Evolutionary conservation across 2,797 vertebrate species (phyloP).

Genomic region (Siniperca obscura): DNA sequence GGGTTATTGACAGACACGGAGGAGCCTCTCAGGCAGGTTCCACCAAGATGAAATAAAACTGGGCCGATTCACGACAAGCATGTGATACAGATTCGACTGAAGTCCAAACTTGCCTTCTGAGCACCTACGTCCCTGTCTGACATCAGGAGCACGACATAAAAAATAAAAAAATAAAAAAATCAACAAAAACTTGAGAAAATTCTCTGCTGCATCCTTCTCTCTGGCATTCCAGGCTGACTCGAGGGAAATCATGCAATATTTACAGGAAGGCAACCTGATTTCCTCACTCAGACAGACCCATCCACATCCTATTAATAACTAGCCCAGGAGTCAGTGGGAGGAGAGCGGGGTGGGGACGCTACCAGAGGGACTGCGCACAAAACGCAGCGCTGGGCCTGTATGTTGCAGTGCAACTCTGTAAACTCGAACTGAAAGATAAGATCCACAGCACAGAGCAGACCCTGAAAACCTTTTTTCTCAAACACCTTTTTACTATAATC

Average conservation of each 20-base stretch:
- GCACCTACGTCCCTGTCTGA: constrained; percentile 19
- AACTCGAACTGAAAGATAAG: neutral
- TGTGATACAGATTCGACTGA: constrained; percentile 24
- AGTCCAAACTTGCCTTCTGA: constrained; percentile 6
- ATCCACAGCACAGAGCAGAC: constrained; percentile 1
- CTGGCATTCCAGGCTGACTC: constrained; percentile 61
- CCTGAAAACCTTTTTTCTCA: neutral
- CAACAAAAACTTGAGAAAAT: neutral
- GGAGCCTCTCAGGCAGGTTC: constrained; percentile 11
- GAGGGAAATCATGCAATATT: constrained; percentile 80
- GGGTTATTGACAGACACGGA: constrained; percentile 36
- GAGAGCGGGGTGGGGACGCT: constrained; percentile 31
- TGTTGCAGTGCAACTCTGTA: constrained; percentile 21
- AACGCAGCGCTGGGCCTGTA: neutral
- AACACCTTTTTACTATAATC: neutral
- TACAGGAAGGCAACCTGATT: constrained; percentile 81
- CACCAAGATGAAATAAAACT: constrained; percentile 28
- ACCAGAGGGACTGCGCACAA: constrained; percentile 12
- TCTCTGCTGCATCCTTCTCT: constrained; percentile 51
- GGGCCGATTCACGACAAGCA: neutral
- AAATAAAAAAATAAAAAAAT: neutral
- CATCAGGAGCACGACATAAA: constrained; percentile 14
- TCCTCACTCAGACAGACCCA: constrained; percentile 68
- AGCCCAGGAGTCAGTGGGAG: constrained; percentile 58
- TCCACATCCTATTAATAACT: constrained; percentile 76